Percentiles rank a stretch among this genome's conserved stretches.
These are phyloP conservation scores for Rhagoletis pomonella DNA, from an alignment of 1,140 invertebrate species.

Conservation along the genomic window DNA sequence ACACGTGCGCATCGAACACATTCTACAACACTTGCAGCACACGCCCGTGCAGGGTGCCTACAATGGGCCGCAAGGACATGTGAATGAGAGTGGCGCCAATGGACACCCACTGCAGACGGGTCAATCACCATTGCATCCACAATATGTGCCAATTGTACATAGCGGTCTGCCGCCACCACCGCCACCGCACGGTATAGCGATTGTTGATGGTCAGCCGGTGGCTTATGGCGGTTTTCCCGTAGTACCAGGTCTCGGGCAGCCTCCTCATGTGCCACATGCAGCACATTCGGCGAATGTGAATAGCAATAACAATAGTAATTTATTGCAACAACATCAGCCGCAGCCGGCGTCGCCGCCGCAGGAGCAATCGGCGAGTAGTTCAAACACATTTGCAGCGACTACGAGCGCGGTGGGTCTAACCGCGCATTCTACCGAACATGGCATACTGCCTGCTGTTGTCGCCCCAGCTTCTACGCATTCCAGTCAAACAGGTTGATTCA, in stretches of 20 bases:
- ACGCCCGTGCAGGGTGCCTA: slow-evolving; percentile 56
- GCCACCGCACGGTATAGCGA: slow-evolving; percentile 68
- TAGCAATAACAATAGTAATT: slow-evolving; percentile 58
- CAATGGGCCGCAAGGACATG: slow-evolving; percentile 52
- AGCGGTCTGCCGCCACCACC: slow-evolving; percentile 69
- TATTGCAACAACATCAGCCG: slow-evolving; percentile 56
- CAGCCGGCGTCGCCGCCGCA: slow-evolving; percentile 53
- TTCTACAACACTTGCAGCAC: slow-evolving; percentile 76
- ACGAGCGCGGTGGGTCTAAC: slow-evolving; percentile 57
- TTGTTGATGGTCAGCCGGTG: slow-evolving; percentile 70
- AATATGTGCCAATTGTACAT: slow-evolving; percentile 71
- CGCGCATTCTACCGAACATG: slow-evolving; percentile 69
- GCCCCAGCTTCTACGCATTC: slow-evolving; percentile 16
- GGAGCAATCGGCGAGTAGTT: slow-evolving; percentile 63
- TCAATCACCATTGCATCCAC: slow-evolving; percentile 55
- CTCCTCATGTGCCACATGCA: slow-evolving; percentile 25
- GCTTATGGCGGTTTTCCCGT: slow-evolving; percentile 69
- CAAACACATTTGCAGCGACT: slow-evolving; percentile 13
- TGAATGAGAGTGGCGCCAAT: slow-evolving; percentile 55
- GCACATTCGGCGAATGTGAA: neutral
- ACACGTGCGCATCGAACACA: slow-evolving; percentile 76
- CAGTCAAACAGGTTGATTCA: slow-evolving; percentile 57
- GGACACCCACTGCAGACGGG: neutral
- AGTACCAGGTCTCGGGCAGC: slow-evolving; percentile 67
- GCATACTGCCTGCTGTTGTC: slow-evolving; percentile 2